Percentiles rank a stretch among this genome's conserved stretches.
These are phyloP conservation scores for Falco rusticolus DNA, from an alignment of 2,797 vertebrate species.

Conservation along the genomic window DNA sequence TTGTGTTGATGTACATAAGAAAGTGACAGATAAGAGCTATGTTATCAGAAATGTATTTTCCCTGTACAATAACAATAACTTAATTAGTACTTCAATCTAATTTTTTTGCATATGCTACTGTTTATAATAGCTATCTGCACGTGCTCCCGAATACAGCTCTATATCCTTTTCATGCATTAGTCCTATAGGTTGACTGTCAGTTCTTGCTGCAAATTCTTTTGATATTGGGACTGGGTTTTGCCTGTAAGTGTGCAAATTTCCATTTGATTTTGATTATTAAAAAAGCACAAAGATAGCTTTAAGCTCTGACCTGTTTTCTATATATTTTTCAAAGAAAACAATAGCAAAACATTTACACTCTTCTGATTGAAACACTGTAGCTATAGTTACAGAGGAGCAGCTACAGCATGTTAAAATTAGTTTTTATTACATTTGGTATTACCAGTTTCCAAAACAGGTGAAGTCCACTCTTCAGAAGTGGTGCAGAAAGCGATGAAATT, in stretches of 20 bases:
- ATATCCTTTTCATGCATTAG: background rate
- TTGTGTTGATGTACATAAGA: background rate
- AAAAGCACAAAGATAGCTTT: background rate
- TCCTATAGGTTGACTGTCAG: background rate
- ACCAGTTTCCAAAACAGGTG: background rate
- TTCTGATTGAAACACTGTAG: background rate
- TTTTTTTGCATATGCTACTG: background rate
- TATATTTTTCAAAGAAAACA: background rate
- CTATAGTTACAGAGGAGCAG: background rate
- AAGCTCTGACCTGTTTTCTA: background rate
- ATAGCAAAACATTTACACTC: background rate
- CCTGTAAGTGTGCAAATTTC: background rate
- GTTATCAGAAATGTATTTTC: background rate
- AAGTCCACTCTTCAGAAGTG: background rate
- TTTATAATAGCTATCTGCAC: background rate
- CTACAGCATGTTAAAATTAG: background rate
- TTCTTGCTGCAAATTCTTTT: background rate
- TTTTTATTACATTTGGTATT: background rate
- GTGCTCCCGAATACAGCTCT: background rate
- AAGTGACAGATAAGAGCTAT: background rate
- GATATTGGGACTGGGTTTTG: background rate
- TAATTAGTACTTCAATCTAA: background rate
- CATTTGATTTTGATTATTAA: background rate
- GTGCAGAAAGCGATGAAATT: background rate
- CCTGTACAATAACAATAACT: background rate